A percentile compares a stretch with the other conserved stretches of the same genome.
These are phyloP conservation scores for Eulemur albifrons DNA, from an alignment of 2,797 vertebrate species.

Conservation along the genomic window DNA sequence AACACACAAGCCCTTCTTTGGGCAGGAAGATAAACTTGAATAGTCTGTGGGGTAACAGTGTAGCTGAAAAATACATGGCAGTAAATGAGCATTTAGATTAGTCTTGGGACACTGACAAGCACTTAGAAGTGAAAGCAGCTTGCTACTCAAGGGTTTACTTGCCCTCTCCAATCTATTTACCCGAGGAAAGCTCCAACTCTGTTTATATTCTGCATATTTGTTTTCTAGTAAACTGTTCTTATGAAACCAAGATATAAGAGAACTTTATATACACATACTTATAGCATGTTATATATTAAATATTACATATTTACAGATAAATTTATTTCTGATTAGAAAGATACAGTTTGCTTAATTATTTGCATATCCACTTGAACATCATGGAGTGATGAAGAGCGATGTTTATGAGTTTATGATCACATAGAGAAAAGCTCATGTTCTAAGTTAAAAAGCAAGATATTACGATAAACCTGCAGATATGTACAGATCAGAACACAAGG, in stretches of 20 bases:
- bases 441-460: not conserved
- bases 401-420: not conserved
- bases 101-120: not conserved
- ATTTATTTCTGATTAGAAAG: not conserved
- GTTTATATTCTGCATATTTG: not conserved
- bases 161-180: not conserved
- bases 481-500: not conserved
- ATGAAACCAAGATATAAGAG: not conserved
- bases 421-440: not conserved
- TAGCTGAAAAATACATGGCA: not conserved
- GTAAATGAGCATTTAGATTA: conserved; percentile 10
- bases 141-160: not conserved
- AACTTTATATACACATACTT: not conserved
- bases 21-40: conserved; percentile 37
- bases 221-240: not conserved
- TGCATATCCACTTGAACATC: not conserved
- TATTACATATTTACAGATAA: not conserved
- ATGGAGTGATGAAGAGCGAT: not conserved
- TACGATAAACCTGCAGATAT: not conserved
- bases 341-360: not conserved
- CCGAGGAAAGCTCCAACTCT: not conserved
- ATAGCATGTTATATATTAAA: not conserved
- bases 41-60: not conserved
- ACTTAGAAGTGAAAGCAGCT: not conserved
- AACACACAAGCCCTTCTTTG: not conserved